Evolutionary conservation across 2,113 vertebrate species (phyloP), one percentile per base, ranked within the genome.

Genomic region (Pomatostomus ruficeps): DNA sequence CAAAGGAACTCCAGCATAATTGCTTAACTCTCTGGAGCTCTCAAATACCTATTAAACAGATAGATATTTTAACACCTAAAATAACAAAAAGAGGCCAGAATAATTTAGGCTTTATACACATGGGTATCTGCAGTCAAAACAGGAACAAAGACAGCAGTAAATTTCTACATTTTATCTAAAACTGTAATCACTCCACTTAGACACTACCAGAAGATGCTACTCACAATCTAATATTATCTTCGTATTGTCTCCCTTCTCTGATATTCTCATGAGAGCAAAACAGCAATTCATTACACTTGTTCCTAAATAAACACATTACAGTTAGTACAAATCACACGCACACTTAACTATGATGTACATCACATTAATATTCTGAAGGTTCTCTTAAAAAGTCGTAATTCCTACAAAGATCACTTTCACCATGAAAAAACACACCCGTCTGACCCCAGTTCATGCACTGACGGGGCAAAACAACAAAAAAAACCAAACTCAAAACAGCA

Each of bases 401-500:
- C 23, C 62, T 45, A 72, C 22, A 59, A 67, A 74, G 10, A 9
- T 54, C 11, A 11, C 29, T 71, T 72, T 40, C 20, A 42, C 20
- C 38, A 45, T 23, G 22, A 72, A 80, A 71, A 94, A 29, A 8
- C 26, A 8, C 12, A 24, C 7, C 16, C 2, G 0, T 49, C 10
- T 9, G 4, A 2, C 4, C 5, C 8, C 26, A 38, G 3, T 35
- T 48, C 6, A 17, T 28, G 3, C 24, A 38, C 10, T 8, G 3
- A 63, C 10, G 10, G 14, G 4, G 22, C 7, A 75, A 66, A 82
- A 81, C 29, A 77, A 61, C 21, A 25, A 11, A 2, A 26, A 36
- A n/a, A 58, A 59, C 62, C 65, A 20, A 1, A 8, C 36, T 6
- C 14, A 46, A 36, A 74, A 28, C 17, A 70, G n/a, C 9, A 45